These are phyloP conservation scores for Diphyllodes magnificus DNA, from an alignment of 2,113 vertebrate genomes.

Conservation along the genomic window DNA sequence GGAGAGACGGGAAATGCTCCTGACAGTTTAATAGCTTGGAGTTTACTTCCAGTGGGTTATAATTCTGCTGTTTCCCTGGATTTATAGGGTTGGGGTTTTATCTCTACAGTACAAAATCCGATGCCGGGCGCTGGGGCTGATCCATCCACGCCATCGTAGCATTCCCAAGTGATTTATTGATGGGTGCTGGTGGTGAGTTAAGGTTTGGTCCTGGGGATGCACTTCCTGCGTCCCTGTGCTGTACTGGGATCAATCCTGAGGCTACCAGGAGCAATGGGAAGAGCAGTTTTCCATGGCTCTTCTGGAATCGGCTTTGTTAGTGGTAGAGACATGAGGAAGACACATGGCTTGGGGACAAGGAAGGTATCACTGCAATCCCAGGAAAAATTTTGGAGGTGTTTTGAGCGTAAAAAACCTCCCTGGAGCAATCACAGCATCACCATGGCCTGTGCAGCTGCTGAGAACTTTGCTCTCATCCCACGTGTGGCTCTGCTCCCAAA, in stretches of 20 bases:
- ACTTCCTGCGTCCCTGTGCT: neutral
- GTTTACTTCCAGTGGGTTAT: neutral
- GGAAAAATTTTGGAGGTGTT: neutral
- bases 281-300: neutral
- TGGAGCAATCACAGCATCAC: neutral
- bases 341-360: fast-evolving
- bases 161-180: neutral
- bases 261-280: neutral
- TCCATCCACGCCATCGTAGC: neutral
- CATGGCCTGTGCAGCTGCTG: neutral
- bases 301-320: neutral
- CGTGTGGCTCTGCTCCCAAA: fast-evolving
- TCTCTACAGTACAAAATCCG: neutral
- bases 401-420: neutral
- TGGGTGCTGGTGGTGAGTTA: neutral
- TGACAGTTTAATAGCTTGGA: conserved; percentile 31
- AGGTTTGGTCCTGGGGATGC: neutral
- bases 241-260: neutral
- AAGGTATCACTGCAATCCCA: neutral
- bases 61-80: neutral
- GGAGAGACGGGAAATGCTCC: neutral
- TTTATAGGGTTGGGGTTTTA: neutral
- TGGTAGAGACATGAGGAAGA: fast-evolving
- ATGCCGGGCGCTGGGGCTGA: fast-evolving
- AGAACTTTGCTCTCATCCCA: neutral